Evolutionary conservation across 2,797 vertebrate genomes (phyloP), one percentile per base, ranked within the genome.

Genomic region (Nyctibius grandis): DNA sequence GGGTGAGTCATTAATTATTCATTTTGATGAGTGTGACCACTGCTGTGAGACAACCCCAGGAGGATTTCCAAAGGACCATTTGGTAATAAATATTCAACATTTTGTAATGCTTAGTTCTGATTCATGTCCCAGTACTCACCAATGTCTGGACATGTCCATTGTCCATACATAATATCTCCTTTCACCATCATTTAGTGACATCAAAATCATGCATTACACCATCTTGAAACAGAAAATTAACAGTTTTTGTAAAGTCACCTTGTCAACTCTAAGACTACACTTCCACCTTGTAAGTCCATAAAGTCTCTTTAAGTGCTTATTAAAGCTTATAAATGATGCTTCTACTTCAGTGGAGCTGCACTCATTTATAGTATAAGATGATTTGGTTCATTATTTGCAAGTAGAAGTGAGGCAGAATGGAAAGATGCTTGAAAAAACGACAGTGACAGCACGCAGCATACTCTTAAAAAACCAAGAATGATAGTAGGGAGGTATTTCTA

Each of bases 11-110:
- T 95, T 85, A 95, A 85, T 89, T 93, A 96, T 93, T 94, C 86
- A 92, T 94, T 85, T 70, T 89, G 33, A 82, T 77, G 56, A 85
- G 29, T 42, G 42, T 7, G 38, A 70, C 81, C 91, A 88, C 26
- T 80, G 36, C 89, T 74, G 29, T 91, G 72, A 94, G 56, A 74
- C 7, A 59, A 57, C 40, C n/a, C 25, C 78, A 85, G 3, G 26
- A 93, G 68, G 44, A 83, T 83, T 94, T 91, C 45, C 78, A 91
- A 89, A 93, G 51, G 36, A 89, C 92, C 86, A 85, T 92, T 96
- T 96, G 88, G 83, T 82, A 90, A 96, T 96, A 96, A 94, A 96
- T 96, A 95, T 95, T 96, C 94, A 97, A 82, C 38, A 90, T 79
- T 96, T 90, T 93, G 79, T 90, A 95, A 77, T 90, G 74, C 88